Evolutionary conservation across 2,797 vertebrate species (phyloP).

Genomic region (Falco novaeseelandiae): DNA sequence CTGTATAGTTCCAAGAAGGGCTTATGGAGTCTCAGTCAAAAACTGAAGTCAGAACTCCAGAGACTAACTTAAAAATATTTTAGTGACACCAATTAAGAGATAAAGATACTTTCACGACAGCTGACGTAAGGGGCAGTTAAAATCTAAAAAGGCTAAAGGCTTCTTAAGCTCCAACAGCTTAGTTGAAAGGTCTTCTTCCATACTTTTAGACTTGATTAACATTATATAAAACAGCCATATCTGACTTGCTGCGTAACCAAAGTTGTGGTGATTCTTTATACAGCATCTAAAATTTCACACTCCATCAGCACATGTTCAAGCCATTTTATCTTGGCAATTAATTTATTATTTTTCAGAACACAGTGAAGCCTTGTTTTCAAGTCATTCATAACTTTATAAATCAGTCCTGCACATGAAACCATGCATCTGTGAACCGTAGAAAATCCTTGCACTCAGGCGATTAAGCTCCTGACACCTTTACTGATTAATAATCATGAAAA

Average conservation of each 20-base stretch:
- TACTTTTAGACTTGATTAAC: conserved; percentile 81
- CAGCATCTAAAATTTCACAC: conserved; percentile 95
- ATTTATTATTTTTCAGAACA: conserved; percentile 92
- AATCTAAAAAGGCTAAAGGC: conserved; percentile 73
- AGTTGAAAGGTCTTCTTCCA: conserved; percentile 80
- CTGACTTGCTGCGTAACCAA: conserved; percentile 83
- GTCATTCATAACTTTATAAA: conserved; percentile 99
- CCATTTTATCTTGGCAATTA: conserved; percentile 98
- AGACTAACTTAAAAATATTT: conserved; percentile 52
- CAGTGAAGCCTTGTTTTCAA: conserved; percentile 87
- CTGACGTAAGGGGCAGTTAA: conserved; percentile 68
- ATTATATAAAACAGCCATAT: conserved; percentile 82
- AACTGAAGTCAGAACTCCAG: neutral
- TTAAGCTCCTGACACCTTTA: conserved; percentile 87
- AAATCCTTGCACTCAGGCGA: conserved; percentile 86
- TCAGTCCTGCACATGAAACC: conserved; percentile 86
- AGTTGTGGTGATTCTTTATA: conserved; percentile 83
- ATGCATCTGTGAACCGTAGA: conserved; percentile 87
- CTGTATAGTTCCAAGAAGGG: neutral
- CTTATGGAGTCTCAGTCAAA: neutral
- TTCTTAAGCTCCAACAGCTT: conserved; percentile 77
- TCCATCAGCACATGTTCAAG: conserved; percentile 93
- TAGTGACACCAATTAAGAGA: conserved; percentile 18
- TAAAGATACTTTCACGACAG: conserved; percentile 61
- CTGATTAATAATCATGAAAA: conserved; percentile 88